phyloP scores from a whole-genome alignment of 1,140 invertebrate genomes.

The Drosophila equinoxialis region DNA sequence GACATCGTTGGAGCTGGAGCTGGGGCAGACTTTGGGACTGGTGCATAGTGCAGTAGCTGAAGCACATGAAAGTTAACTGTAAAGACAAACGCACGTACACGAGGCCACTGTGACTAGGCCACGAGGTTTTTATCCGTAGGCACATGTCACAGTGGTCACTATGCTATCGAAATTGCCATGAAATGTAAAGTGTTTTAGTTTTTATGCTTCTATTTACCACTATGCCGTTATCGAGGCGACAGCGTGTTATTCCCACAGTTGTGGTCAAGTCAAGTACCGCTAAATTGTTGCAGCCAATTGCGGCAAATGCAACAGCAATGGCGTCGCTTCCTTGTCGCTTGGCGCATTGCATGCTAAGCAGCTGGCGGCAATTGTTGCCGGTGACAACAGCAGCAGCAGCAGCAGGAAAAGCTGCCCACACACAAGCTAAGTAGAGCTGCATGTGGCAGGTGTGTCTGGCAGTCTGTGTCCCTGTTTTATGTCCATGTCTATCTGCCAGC shows the following conservation, averaged over 20 bases:
- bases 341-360: constrained; percentile 73
- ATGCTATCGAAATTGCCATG: not conserved
- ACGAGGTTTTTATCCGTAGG: not conserved
- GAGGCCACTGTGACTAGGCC: constrained; percentile 41
- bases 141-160: not conserved
- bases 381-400: too few species aligned
- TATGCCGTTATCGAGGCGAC: constrained; percentile 34
- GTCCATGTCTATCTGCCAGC: constrained; percentile 54
- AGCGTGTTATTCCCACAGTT: constrained; percentile 68
- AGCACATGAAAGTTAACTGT: constrained; percentile 62
- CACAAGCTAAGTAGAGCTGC: constrained; percentile 24
- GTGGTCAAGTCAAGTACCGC: constrained; percentile 66
- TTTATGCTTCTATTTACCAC: constrained; percentile 24
- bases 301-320: constrained; percentile 19
- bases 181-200: not conserved
- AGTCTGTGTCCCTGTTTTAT: constrained; percentile 23
- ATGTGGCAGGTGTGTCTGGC: constrained; percentile 63
- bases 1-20: constrained; percentile 3
- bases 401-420: constrained; percentile 51
- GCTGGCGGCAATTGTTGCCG: constrained; percentile 49
- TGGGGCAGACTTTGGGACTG: constrained; percentile 24
- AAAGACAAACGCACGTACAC: constrained; percentile 72
- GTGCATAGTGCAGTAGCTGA: constrained; percentile 37
- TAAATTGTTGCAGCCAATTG: constrained; percentile 70
- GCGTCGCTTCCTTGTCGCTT: constrained; percentile 61